Conservation (phyloP, 2,888 invertebrate species). For the Meta bourneti region DNA sequence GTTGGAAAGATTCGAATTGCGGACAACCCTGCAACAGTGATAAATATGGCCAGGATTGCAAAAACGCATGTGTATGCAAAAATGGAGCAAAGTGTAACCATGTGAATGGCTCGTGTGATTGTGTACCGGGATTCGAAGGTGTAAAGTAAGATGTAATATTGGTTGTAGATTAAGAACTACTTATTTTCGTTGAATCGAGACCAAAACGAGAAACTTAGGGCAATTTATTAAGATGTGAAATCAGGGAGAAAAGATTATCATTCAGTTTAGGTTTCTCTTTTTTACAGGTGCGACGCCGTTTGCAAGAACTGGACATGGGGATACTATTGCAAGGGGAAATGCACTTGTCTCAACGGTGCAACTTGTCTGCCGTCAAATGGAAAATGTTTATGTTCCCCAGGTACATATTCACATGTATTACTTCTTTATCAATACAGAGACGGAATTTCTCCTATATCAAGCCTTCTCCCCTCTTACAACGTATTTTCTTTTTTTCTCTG, state of each 20-base stretch:
- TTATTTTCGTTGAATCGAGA: not conserved
- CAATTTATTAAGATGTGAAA: too few relatives aligned
- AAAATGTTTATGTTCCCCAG: conserved; percentile 27
- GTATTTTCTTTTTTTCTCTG: too few relatives aligned
- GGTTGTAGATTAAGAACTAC: too few relatives aligned
- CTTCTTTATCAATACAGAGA: too few relatives aligned
- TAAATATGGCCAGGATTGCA: conserved; percentile 3
- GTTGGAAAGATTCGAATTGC: conserved; percentile 20
- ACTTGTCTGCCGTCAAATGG: conserved; percentile 1
- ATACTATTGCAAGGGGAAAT: not conserved
- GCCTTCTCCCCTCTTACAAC: too few relatives aligned
- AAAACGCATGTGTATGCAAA: conserved; percentile 1
- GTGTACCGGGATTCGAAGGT: conserved; percentile 18
- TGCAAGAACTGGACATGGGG: conserved; percentile 5
- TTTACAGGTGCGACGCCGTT: not conserved
- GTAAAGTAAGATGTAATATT: not conserved
- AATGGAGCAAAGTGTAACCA: conserved; percentile 35
- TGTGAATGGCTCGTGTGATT: conserved; percentile 3
- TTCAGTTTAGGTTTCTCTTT: too few relatives aligned
- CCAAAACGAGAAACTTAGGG: too few relatives aligned
- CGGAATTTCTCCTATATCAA: too few relatives aligned
- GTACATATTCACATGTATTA: not conserved
- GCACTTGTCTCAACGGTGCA: conserved; percentile 28
- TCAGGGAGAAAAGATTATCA: too few relatives aligned
- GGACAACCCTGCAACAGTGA: not conserved